Base-by-base conservation (phyloP, 2,797 vertebrate species). In the Manis javanica region DNA sequence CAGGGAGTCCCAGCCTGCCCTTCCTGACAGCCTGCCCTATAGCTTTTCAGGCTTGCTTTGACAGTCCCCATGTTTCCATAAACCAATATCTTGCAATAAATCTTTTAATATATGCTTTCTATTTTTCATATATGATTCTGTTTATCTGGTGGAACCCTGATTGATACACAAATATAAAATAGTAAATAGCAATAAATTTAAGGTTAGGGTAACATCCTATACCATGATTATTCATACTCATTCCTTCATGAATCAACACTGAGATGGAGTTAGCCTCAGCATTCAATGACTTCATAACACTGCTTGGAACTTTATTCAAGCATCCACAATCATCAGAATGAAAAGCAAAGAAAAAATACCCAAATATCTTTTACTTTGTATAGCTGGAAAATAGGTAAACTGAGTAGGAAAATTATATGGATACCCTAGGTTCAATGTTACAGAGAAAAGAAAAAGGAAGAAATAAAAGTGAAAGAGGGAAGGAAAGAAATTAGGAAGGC, bases 121-220 rank as follows among this genome's bases (percentile, higher is more conserved):
- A 24, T 4, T 46, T 46, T 46, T 46, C 46, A 46, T 46, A 46
- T 46, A 46, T 75, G 4, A 18, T 78, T 66, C 26, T 57, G 29
- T 88, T 46, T 59, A 16, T 85, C 46, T 89, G 26, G 34, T 91
- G 23, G 31, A 59, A 75, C 3, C 3, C 39, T 84, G 49, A 78
- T 7, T 63, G 7, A 57, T 42, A 59, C 8, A 49, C 11, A 77
- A 63, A 34, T 55, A 91, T 82, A 78, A 61, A 78, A 51, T 11
- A 90, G 85, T 74, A 86, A 84, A 63, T 5, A 39, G 16, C 53
- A 66, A 87, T 84, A 86, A 53, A 77, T 92, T 63, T 90, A 90
- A 90, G 81, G 5, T 59, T 95, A 49, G 46, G 4, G 49, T 57
- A 55, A 66, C 23, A 53, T 26, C 12, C 3, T 79, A 42, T 0